Percentiles rank a stretch among this genome's conserved stretches.
phyloP scores from a whole-genome alignment of 2,888 invertebrate species.

The Eupithecia inturbata region DNA sequence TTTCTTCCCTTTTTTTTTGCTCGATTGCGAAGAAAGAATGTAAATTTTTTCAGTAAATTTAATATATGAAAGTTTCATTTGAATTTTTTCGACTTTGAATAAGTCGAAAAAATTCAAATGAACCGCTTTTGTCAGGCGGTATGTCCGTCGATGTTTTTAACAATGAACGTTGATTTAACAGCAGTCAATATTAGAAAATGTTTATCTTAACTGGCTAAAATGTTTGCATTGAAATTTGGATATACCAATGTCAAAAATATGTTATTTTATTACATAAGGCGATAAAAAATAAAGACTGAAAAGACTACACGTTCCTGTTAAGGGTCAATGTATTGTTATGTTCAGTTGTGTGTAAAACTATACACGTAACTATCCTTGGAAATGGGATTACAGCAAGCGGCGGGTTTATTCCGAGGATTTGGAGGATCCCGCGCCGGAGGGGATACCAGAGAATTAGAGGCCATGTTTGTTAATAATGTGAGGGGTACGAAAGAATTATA shows the following conservation, averaged over 20 bases:
- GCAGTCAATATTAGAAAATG: not conserved
- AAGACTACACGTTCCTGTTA: not conserved
- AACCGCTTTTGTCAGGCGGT: not conserved
- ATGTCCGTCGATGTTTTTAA: not conserved
- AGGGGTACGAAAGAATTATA: conserved; percentile 22
- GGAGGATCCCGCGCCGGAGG: conserved; percentile 66
- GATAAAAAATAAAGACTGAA: not conserved
- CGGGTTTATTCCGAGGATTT: conserved; percentile 76
- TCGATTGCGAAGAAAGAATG: not conserved
- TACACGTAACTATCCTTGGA: conserved; percentile 62
- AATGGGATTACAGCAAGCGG: conserved; percentile 75
- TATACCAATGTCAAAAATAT: not conserved
- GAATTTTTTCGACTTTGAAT: not conserved
- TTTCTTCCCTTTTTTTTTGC: not conserved
- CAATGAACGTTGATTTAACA: not conserved
- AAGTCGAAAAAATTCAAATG: no score
- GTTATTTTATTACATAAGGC: not conserved
- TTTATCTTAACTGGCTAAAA: not conserved
- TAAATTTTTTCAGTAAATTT: not conserved
- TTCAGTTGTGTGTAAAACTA: conserved; percentile 68
- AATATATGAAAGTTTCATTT: not conserved
- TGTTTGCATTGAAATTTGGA: not conserved
- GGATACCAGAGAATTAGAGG: conserved; percentile 63
- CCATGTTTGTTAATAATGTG: conserved; percentile 65
- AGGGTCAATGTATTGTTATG: conserved; percentile 63